Evolutionary conservation across 2,797 vertebrate genomes (phyloP).

Genomic region (Liparis tanakae): DNA sequence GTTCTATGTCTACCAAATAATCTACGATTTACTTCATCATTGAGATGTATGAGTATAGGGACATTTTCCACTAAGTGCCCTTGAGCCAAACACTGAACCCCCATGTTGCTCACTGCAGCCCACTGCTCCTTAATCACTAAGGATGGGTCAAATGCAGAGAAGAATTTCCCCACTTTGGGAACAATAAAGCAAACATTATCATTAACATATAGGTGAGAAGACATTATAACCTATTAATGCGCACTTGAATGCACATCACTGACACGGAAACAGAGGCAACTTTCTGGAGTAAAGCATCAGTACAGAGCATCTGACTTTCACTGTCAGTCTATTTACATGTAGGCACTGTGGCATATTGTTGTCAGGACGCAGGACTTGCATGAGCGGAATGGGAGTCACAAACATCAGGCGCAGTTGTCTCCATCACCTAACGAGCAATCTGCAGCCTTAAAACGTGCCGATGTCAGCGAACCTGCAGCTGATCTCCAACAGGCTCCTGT

Average conservation of each 20-base stretch:
- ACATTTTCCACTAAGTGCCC: background rate
- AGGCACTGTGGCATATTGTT: background rate
- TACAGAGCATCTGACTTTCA: background rate
- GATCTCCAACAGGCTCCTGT: conserved; percentile 6
- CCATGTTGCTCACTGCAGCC: no score
- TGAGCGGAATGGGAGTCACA: conserved; percentile 13
- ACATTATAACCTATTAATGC: background rate
- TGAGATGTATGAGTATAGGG: background rate
- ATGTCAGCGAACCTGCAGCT: conserved; percentile 3
- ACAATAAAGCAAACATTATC: no score
- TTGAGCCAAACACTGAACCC: no score
- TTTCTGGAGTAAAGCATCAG: background rate
- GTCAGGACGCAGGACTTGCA: background rate
- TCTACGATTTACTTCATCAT: background rate
- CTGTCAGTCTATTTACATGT: background rate
- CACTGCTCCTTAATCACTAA: no score
- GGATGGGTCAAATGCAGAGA: no score
- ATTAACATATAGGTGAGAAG: background rate
- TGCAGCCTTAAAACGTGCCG: conserved; percentile 11
- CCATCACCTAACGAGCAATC: conserved; percentile 13
- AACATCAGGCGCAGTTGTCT: background rate
- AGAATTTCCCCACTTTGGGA: no score
- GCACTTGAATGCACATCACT: background rate
- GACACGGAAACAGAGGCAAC: background rate
- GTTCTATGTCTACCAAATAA: background rate